Percentiles rank a stretch among this genome's conserved stretches.
phyloP scores from a whole-genome alignment of 2,797 vertebrate genomes.

The Hydrocynus forskahlii region DNA sequence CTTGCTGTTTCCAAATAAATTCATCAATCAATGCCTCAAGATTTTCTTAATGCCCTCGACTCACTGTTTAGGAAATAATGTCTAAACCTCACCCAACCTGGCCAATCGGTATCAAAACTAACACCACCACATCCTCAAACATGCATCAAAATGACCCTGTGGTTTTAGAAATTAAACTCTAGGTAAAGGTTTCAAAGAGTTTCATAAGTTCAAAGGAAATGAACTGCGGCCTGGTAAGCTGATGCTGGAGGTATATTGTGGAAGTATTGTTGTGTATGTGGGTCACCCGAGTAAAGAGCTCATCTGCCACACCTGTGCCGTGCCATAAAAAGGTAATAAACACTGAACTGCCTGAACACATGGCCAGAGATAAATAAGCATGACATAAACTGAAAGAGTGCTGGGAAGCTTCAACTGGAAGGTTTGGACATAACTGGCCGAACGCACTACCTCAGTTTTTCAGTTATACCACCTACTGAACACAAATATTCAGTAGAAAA shows the following conservation, averaged over 20 bases:
- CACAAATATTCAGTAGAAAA: neutral
- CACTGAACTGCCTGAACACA: neutral
- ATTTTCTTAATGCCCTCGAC: no score
- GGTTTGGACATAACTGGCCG: neutral
- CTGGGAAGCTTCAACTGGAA: neutral
- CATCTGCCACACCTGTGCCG: neutral
- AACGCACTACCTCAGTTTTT: neutral
- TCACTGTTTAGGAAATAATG: no score
- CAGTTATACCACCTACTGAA: neutral
- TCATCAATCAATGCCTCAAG: no score
- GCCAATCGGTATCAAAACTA: no score
- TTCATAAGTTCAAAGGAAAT: no score
- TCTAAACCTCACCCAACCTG: no score
- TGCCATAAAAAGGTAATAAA: slow-evolving; percentile 1
- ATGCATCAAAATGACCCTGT: neutral
- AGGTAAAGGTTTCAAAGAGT: neutral
- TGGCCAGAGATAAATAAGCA: neutral
- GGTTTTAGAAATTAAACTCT: neutral
- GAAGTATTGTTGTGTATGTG: slow-evolving; percentile 4
- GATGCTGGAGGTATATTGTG: neutral
- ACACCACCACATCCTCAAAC: no score
- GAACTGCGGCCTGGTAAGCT: neutral
- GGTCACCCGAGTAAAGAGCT: neutral
- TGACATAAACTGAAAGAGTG: neutral
- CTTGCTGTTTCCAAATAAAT: no score